A percentile compares a stretch with the other conserved stretches of the same genome.
phyloP scores from a whole-genome alignment of 2,888 invertebrate species.

The Limnephilus auricula region DNA sequence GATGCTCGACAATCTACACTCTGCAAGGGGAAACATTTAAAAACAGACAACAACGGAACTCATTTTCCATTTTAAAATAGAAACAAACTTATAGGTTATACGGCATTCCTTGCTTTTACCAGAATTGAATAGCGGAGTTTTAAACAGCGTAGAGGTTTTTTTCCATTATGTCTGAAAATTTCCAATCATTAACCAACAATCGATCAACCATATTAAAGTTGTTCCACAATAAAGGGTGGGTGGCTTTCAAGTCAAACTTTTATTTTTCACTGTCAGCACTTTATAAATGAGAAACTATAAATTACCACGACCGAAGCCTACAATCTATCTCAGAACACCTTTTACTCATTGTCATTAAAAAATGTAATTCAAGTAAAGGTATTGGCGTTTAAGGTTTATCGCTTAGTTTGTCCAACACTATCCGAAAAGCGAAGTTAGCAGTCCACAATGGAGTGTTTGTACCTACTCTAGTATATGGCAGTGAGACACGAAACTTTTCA shows the following conservation, averaged over 20 bases:
- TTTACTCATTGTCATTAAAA: not conserved
- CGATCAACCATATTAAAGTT: constrained; percentile 2
- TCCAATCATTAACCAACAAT: not conserved
- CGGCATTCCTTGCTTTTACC: not conserved
- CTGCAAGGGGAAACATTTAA: not conserved
- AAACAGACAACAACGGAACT: not conserved
- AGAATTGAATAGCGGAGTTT: not conserved
- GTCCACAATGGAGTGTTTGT: too few relatives aligned
- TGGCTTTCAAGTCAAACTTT: not conserved
- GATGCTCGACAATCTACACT: not conserved
- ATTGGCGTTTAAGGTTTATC: not conserved
- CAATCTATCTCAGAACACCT: not conserved
- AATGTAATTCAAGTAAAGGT: not conserved
- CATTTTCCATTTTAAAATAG: too few relatives aligned
- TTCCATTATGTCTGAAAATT: not conserved
- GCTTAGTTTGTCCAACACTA: not conserved
- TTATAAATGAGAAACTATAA: not conserved
- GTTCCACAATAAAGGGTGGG: not conserved
- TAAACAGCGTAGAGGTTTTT: not conserved
- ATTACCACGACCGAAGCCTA: not conserved
- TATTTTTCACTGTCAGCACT: not conserved
- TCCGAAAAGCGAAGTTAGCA: too few relatives aligned
- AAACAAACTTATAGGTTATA: not conserved
- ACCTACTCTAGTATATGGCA: too few relatives aligned
- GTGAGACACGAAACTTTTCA: too few relatives aligned